Evolutionary conservation across 2,888 invertebrate genomes (phyloP).

Genomic region (Galeopsomyia nigrocyanea): DNA sequence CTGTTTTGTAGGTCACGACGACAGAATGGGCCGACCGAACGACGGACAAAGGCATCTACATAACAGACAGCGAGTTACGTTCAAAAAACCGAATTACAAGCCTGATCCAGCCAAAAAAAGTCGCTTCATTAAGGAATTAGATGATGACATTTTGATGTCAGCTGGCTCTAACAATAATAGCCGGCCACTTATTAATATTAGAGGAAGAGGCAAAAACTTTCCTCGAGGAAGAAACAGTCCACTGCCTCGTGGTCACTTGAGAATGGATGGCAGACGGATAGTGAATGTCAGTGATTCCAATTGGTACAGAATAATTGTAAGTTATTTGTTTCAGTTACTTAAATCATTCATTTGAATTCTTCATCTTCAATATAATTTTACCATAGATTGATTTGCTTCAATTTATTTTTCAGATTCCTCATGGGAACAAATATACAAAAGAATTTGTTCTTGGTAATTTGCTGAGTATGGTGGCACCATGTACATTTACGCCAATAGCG

Average conservation of each 20-base stretch:
- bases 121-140: constrained; percentile 51
- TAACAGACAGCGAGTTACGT: constrained; percentile 59
- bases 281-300: constrained; percentile 52
- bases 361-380: too few species aligned
- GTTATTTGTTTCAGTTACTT: constrained; percentile 49
- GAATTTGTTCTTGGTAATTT: constrained; percentile 76
- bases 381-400: neutral
- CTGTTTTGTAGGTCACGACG: constrained; percentile 57
- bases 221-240: constrained; percentile 59
- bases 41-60: constrained; percentile 43
- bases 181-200: constrained; percentile 49
- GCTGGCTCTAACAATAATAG: constrained; percentile 55
- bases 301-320: constrained; percentile 81
- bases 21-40: constrained; percentile 52
- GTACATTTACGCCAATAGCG: constrained; percentile 76
- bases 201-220: constrained; percentile 52
- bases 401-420: constrained; percentile 71
- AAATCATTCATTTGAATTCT: neutral
- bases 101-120: constrained; percentile 39
- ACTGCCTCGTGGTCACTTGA: constrained; percentile 53
- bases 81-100: constrained; percentile 56
- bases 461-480: constrained; percentile 75
- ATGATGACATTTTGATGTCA: constrained; percentile 62
- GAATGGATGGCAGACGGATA: constrained; percentile 46
- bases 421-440: constrained; percentile 83